phyloP scores from a whole-genome alignment of 2,797 vertebrate species.

The Melanogrammus aeglefinus region DNA sequence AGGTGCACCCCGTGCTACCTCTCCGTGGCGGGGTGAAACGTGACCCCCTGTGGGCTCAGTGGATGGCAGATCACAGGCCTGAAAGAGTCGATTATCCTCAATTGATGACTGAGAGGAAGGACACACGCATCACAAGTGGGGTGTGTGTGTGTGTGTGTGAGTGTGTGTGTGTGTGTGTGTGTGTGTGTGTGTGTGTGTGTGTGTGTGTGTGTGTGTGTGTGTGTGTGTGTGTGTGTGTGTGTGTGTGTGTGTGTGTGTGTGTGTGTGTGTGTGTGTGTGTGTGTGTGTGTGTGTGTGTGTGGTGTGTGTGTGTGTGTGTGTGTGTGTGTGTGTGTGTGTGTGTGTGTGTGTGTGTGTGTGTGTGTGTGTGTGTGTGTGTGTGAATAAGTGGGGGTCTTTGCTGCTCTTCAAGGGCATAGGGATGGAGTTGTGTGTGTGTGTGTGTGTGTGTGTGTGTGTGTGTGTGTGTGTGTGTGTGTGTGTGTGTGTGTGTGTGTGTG shows the following conservation, averaged over 20 bases:
- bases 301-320: constrained; percentile 23
- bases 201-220: too few species aligned
- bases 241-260: constrained; percentile 46
- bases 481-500: constrained; percentile 27
- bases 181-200: not conserved
- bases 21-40: constrained; percentile 55
- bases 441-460: too few species aligned
- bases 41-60: constrained; percentile 67
- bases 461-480: constrained; percentile 45
- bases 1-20: not conserved
- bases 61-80: constrained; percentile 80
- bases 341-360: constrained; percentile 41
- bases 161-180: constrained; percentile 42
- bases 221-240: constrained; percentile 21
- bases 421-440: constrained; percentile 3
- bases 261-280: constrained; percentile 46
- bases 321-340: constrained; percentile 55
- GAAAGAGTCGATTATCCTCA: constrained; percentile 80
- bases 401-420: constrained; percentile 8
- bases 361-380: constrained; percentile 48
- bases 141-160: constrained; percentile 46
- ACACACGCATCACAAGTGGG: constrained; percentile 74
- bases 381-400: not conserved
- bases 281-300: constrained; percentile 20
- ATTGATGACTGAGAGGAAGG: constrained; percentile 77